These are phyloP conservation scores for Zootermopsis nevadensis DNA, from an alignment of 2,888 invertebrate genomes.

Conservation along the genomic window DNA sequence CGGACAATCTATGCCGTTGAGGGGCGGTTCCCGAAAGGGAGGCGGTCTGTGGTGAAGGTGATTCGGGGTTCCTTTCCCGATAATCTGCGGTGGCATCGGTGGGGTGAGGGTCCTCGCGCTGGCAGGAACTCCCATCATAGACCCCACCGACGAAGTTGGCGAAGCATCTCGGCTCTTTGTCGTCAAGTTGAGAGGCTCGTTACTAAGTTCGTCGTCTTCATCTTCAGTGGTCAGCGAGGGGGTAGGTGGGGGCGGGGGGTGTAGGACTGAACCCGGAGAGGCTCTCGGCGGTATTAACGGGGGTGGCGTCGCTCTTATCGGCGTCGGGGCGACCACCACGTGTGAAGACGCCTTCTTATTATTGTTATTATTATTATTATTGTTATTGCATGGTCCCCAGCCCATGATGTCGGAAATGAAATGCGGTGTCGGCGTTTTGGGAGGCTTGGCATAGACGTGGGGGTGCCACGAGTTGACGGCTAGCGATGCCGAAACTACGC, in stretches of 20 bases:
- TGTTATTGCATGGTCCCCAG: conserved; percentile 59
- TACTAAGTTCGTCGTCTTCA: conserved; percentile 53
- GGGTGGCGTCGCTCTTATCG: conserved; percentile 50
- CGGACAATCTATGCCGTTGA: conserved; percentile 48
- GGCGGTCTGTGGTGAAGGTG: conserved; percentile 53
- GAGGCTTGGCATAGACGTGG: conserved; percentile 87
- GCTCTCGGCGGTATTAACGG: conserved; percentile 47
- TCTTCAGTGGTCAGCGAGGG: conserved; percentile 49
- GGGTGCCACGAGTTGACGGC: conserved; percentile 79
- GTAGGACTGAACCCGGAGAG: conserved; percentile 48
- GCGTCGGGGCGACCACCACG: conserved; percentile 47
- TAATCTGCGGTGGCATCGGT: conserved; percentile 56
- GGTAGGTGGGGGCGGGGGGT: conserved; percentile 48
- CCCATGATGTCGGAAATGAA: conserved; percentile 90
- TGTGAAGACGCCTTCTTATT: conserved; percentile 44
- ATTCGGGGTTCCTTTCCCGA: conserved; percentile 24
- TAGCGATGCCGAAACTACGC: conserved; percentile 33
- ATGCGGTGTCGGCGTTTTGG: conserved; percentile 86
- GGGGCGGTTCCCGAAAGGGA: conserved; percentile 43
- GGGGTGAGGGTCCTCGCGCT: conserved; percentile 53
- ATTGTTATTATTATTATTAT: not conserved
- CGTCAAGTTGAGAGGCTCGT: conserved; percentile 61
- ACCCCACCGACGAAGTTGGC: conserved; percentile 59
- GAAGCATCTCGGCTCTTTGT: conserved; percentile 60
- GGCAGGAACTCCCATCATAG: conserved; percentile 56